Evolutionary conservation across 2,113 vertebrate genomes (phyloP).

Genomic region (Bucco capensis): DNA sequence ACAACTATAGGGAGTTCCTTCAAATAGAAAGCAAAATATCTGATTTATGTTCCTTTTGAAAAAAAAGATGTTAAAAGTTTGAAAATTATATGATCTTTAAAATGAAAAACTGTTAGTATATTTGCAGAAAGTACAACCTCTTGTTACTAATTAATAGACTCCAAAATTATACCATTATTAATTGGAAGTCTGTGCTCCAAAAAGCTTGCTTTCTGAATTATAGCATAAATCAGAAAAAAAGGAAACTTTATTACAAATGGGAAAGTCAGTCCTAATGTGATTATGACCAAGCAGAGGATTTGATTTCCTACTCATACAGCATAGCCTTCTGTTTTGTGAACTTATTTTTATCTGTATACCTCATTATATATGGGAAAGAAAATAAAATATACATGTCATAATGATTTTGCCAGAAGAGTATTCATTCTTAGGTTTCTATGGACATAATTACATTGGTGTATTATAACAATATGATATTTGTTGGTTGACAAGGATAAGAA

Average conservation of each 20-base stretch:
- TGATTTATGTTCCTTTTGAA: background rate
- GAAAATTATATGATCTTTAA: background rate
- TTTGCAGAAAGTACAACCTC: background rate
- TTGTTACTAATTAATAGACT: background rate
- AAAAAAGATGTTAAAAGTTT: background rate
- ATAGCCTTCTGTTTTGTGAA: background rate
- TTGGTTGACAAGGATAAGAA: background rate
- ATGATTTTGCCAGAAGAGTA: background rate
- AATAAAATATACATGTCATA: background rate
- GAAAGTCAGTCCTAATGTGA: background rate
- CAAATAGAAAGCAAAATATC: background rate
- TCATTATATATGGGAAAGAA: background rate
- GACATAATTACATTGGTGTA: background rate
- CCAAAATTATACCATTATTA: background rate
- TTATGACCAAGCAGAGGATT: background rate
- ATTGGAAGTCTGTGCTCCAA: background rate
- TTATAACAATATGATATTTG: background rate
- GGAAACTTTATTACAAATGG: background rate
- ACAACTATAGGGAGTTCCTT: background rate
- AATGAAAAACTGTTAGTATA: background rate
- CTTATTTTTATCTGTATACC: background rate
- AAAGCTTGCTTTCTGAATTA: background rate
- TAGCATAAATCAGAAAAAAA: background rate
- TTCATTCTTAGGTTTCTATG: background rate
- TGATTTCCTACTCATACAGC: background rate